Percentiles rank a stretch among this genome's conserved stretches.
These are phyloP conservation scores for Melanargia galathea DNA, from an alignment of 2,888 invertebrate genomes.

Conservation along the genomic window DNA sequence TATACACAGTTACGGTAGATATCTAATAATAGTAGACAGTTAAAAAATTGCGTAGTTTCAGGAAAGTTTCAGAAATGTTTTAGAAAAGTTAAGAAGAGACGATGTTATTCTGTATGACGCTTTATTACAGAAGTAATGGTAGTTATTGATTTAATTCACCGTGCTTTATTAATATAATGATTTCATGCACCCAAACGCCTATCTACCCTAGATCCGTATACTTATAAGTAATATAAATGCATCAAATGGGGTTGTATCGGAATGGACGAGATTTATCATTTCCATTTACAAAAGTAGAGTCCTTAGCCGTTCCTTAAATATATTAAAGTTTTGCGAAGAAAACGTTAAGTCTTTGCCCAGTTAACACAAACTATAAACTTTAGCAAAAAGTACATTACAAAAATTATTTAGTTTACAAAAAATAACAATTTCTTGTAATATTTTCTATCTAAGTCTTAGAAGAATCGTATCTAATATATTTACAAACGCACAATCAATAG, in stretches of 20 bases:
- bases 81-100: conserved; percentile 3
- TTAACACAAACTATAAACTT: conserved; percentile 13
- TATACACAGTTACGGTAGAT: conserved; percentile 32
- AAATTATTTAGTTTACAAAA: conserved; percentile 25
- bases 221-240: conserved; percentile 10
- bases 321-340: conserved; percentile 23
- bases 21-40: conserved; percentile 27
- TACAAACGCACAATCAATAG: conserved; percentile 65
- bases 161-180: not conserved
- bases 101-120: not conserved
- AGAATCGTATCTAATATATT: conserved; percentile 69
- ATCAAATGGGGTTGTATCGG: conserved; percentile 23
- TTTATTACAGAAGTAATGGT: not conserved
- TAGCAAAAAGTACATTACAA: conserved; percentile 23
- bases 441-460: conserved; percentile 75
- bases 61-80: not conserved
- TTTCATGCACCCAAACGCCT: conserved; percentile 11
- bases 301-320: not conserved
- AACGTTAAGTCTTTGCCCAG: conserved; percentile 24
- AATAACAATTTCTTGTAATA: conserved; percentile 30
- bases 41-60: conserved; percentile 24
- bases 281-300: conserved; percentile 24
- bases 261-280: conserved; percentile 29
- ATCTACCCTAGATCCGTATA: conserved; percentile 19
- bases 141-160: not conserved